phyloP scores from a whole-genome alignment of 2,113 vertebrate species.

The Sebastes fasciatus region DNA sequence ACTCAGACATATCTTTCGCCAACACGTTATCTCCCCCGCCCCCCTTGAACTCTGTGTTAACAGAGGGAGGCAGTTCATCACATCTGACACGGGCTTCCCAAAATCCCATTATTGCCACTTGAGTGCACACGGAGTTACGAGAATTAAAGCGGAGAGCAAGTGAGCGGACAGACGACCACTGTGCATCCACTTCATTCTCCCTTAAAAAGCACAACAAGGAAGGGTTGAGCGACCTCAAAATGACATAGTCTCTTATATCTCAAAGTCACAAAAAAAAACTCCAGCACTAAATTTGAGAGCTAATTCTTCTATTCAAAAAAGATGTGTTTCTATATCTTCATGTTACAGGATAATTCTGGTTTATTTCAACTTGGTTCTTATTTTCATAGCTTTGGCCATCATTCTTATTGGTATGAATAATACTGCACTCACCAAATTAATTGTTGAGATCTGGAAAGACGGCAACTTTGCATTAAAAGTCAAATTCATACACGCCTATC shows the following conservation, averaged over 20 bases:
- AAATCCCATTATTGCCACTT: constrained; percentile 72
- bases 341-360: not conserved
- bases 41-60: constrained; percentile 37
- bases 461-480: not conserved
- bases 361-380: not conserved
- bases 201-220: constrained; percentile 30
- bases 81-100: constrained; percentile 64
- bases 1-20: constrained; percentile 42
- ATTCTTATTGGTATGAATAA: not conserved
- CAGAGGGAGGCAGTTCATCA: constrained; percentile 57
- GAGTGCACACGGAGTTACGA: constrained; percentile 49
- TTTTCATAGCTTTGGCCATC: not conserved
- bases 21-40: constrained; percentile 39
- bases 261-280: not conserved
- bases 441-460: not conserved
- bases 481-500: not conserved
- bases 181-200: constrained; percentile 20
- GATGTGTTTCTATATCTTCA: not conserved
- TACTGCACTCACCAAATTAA: not conserved
- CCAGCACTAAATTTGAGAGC: not conserved
- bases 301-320: not conserved
- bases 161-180: constrained; percentile 32
- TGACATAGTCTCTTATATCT: constrained; percentile 1
- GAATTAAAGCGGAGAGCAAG: constrained; percentile 50
- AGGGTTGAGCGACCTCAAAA: constrained; percentile 15